Conservation (phyloP, 2,113 vertebrate species). For the Otocyon megalotis region DNA sequence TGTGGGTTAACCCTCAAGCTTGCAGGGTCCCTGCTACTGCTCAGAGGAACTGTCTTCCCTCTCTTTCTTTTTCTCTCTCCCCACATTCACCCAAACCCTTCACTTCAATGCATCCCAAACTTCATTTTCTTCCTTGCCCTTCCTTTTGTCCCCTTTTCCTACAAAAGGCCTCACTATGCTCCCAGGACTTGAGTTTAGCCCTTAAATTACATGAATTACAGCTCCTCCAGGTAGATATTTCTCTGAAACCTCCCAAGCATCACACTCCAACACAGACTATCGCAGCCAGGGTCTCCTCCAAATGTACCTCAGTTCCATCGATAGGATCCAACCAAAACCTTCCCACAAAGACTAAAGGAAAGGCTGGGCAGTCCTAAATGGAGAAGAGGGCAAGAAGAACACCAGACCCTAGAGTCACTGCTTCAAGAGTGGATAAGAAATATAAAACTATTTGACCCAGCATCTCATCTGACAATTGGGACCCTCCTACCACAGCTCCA, state of each 20-base stretch:
- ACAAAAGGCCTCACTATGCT: background rate
- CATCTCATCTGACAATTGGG: background rate
- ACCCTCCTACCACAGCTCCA: background rate
- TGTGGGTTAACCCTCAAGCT: background rate
- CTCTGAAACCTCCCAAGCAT: background rate
- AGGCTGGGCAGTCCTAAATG: background rate
- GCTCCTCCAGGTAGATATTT: background rate
- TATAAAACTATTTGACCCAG: background rate
- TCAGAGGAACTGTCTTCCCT: background rate
- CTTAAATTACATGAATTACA: background rate
- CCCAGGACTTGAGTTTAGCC: background rate
- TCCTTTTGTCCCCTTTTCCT: background rate
- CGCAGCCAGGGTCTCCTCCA: background rate
- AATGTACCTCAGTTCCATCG: background rate
- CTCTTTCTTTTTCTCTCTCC: background rate
- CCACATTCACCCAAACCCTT: background rate
- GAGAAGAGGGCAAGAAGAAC: background rate
- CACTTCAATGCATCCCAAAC: background rate
- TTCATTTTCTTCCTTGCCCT: background rate
- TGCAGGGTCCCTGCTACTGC: background rate
- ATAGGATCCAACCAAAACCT: background rate
- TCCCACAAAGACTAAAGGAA: background rate
- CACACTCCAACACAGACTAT: background rate
- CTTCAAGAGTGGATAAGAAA: background rate
- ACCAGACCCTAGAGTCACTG: background rate